These are phyloP conservation scores for Cryptus armator DNA, from an alignment of 2,888 invertebrate species.

Conservation along the genomic window DNA sequence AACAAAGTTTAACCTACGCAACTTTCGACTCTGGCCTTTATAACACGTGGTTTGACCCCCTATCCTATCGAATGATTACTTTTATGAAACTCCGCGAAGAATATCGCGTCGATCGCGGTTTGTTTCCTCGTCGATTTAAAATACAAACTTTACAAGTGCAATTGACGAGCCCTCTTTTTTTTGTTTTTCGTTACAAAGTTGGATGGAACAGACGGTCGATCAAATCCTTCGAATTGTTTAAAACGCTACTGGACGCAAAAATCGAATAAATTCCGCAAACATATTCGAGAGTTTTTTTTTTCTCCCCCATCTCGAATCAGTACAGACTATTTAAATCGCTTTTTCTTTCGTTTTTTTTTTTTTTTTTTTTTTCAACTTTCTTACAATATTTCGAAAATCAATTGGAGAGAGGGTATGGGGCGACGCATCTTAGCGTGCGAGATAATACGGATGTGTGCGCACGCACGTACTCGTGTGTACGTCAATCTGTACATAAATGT, in stretches of 20 bases:
- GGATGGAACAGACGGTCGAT: conserved; percentile 69
- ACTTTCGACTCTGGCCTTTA: conserved; percentile 9
- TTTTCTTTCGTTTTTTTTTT: conserved; percentile 37
- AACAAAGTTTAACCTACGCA: conserved; percentile 32
- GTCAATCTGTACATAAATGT: conserved; percentile 75
- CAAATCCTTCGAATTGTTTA: conserved; percentile 63
- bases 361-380: conserved; percentile 34
- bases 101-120: neutral
- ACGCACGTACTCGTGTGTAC: conserved; percentile 73
- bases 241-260: conserved; percentile 69
- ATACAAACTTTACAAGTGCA: conserved; percentile 70
- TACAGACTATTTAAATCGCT: conserved; percentile 48
- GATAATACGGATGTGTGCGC: conserved; percentile 72
- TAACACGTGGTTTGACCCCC: conserved; percentile 5
- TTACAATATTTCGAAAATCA: conserved; percentile 62
- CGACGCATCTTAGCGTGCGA: conserved; percentile 48
- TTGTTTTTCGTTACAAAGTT: conserved; percentile 66
- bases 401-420: conserved; percentile 52
- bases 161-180: conserved; percentile 60
- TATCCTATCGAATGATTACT: conserved; percentile 14
- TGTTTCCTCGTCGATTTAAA: conserved; percentile 60
- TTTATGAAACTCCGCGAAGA: conserved; percentile 1
- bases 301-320: conserved; percentile 39
- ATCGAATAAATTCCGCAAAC: conserved; percentile 62
- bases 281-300: conserved; percentile 45